Evolutionary conservation across 2,797 vertebrate genomes (phyloP).

Genomic region (Poliocrania exsul): DNA sequence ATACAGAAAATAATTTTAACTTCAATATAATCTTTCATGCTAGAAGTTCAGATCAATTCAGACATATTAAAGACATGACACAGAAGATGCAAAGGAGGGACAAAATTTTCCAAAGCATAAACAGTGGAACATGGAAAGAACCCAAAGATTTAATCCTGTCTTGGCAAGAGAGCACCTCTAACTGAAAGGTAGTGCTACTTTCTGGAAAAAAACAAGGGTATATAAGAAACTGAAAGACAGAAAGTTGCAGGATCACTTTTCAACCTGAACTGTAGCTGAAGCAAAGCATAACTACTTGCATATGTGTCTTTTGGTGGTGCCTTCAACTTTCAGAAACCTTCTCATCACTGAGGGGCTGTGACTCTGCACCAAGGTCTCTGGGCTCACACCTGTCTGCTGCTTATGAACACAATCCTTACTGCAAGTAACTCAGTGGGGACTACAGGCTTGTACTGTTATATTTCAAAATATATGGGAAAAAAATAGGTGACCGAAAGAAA

Average conservation of each 20-base stretch:
- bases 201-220: not conserved
- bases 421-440: not conserved
- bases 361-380: not conserved
- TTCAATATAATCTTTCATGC: not conserved
- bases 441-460: not conserved
- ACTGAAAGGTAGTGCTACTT: not conserved
- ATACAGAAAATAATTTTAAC: constrained; percentile 14
- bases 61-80: not conserved
- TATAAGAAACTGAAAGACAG: not conserved
- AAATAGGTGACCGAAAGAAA: not conserved
- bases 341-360: not conserved
- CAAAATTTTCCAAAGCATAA: not conserved
- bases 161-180: not conserved
- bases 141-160: not conserved
- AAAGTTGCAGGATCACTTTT: not conserved
- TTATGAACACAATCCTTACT: not conserved
- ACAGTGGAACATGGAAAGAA: not conserved
- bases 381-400: not conserved
- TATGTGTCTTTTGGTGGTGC: not conserved
- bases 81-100: not conserved
- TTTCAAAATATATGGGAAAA: not conserved
- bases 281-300: not conserved
- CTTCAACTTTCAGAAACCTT: not conserved
- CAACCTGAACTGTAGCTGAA: not conserved
- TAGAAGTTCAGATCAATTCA: constrained; percentile 10